Base-by-base conservation (phyloP, 1,140 invertebrate genomes). In the Drosophila teissieri region DNA sequence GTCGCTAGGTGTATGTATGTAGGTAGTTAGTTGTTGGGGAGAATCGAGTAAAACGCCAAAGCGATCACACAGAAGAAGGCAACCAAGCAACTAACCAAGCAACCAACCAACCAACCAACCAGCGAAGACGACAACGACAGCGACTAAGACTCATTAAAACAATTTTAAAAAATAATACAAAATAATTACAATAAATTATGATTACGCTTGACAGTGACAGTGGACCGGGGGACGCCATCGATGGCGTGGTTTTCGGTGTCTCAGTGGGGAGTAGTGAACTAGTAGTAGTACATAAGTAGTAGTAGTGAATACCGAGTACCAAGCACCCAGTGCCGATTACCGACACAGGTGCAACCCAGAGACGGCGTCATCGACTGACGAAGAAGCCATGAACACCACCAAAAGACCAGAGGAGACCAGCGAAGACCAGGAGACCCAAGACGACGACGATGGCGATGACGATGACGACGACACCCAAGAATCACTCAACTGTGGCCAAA, bases 121-220 rank as follows among this genome's bases (percentile, higher is more conserved):
- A 39, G 17, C 54, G 40, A 65, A 55, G 34, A 36, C 62, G 48
- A 53, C 46, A 24, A 31, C 45, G 22, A 31, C 46, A 24, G 31
- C 52, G 49, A 44, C 51, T 54, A 44, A 70, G 83, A 89, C 84
- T 89, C 84, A 89, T 89, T 89, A 89, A 89, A 89, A 89, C 84
- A 89, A 89, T 89, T 89, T 89, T 89, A 72, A 84, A 89, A 89
- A 89, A 89, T 89, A 89, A 89, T 89, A 89, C 83, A 89, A 89
- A 89, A 89, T 89, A 89, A 89, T 89, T 89, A 89, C 84, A 89
- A 89, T 89, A 89, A 89, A 89, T 89, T 89, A 89, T 89, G 84
- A 89, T 89, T 89, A 89, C 84, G 84, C 80, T 75, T 89, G 84
- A 84, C 84, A 89, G 84, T 89, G 84, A 89, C 84, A 89, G 84